These are phyloP conservation scores for Trachymyrmex cornetzi DNA, from an alignment of 1,140 invertebrate species.

Conservation along the genomic window DNA sequence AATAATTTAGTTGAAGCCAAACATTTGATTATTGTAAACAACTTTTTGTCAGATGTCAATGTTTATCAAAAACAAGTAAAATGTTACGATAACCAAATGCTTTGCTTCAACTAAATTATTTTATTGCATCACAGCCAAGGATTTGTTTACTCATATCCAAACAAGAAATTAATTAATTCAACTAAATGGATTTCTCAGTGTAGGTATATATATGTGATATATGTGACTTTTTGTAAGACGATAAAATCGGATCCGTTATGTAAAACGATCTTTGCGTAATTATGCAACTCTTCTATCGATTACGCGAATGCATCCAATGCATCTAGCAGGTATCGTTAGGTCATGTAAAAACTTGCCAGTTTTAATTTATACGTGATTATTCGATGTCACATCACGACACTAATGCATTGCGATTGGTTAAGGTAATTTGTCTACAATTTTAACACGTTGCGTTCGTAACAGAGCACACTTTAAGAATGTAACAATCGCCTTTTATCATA, in stretches of 20 bases:
- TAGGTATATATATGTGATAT: neutral
- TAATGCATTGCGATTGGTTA: conserved; percentile 18
- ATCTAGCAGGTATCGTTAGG: neutral
- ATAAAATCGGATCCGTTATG: conserved; percentile 45
- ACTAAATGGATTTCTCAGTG: no score
- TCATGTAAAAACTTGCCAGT: conserved; percentile 42
- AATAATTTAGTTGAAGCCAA: no score
- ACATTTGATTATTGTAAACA: no score
- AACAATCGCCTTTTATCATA: neutral
- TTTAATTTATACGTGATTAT: conserved; percentile 45
- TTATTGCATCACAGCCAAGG: no score
- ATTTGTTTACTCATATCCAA: no score
- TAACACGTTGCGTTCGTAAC: neutral
- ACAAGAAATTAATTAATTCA: no score
- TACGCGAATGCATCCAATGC: conserved; percentile 15
- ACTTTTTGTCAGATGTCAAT: no score
- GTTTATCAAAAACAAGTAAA: no score
- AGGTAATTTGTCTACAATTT: conserved; percentile 33
- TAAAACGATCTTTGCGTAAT: conserved; percentile 32
- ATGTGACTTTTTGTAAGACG: neutral
- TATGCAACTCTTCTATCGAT: conserved; percentile 36
- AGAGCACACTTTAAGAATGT: neutral
- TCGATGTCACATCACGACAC: conserved; percentile 1
- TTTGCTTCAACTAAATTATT: no score
- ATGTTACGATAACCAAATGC: no score